phyloP scores from a whole-genome alignment of 2,888 invertebrate species.

The Hoplodrina blanda region DNA sequence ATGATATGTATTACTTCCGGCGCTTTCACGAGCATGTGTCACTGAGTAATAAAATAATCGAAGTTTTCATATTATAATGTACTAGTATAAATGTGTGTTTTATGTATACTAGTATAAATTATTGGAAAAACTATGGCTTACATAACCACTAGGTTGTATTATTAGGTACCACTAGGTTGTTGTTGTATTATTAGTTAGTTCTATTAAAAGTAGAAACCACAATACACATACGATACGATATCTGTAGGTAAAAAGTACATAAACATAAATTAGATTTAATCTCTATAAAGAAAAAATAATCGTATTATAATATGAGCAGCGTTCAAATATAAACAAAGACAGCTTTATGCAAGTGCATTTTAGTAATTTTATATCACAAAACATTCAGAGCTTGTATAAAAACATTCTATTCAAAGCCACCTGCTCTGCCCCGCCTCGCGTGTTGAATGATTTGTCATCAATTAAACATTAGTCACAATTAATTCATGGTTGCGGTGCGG shows the following conservation, averaged over 20 bases:
- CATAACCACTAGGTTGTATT: too few species aligned
- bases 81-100: background rate
- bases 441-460: constrained; percentile 65
- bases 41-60: constrained; percentile 61
- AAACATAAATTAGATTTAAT: background rate
- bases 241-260: background rate
- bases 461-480: constrained; percentile 68
- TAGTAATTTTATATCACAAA: constrained; percentile 13
- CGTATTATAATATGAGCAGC: constrained; percentile 1
- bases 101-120: too few species aligned
- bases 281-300: background rate
- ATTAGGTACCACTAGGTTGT: too few species aligned
- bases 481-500: constrained; percentile 59
- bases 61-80: constrained; percentile 34
- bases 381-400: constrained; percentile 34
- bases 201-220: background rate
- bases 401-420: constrained; percentile 49
- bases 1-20: constrained; percentile 73
- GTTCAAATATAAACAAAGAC: constrained; percentile 16
- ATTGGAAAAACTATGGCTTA: too few species aligned
- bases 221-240: background rate
- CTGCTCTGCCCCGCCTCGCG: constrained; percentile 51
- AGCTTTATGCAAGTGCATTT: background rate
- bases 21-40: constrained; percentile 72
- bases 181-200: too few species aligned